Evolutionary conservation across 1,140 invertebrate species (phyloP).

Genomic region (Choristoneura fumiferana): DNA sequence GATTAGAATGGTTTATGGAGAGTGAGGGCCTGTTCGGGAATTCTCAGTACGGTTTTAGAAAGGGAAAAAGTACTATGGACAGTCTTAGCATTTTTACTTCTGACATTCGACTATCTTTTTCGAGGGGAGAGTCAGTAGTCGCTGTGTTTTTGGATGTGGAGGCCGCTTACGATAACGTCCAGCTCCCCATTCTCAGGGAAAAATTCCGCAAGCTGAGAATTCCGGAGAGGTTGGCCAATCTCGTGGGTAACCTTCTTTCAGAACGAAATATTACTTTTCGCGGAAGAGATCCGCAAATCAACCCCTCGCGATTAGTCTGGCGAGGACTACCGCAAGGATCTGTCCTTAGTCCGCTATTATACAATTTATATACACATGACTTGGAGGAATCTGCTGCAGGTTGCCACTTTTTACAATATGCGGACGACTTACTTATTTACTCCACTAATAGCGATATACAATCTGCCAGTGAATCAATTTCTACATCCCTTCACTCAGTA

Average conservation of each 20-base stretch:
- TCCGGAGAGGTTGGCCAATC: neutral
- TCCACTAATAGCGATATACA: neutral
- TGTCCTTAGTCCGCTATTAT: too few relatives aligned
- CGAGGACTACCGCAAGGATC: neutral
- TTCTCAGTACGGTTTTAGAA: constrained; percentile 10
- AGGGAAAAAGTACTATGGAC: constrained; percentile 18
- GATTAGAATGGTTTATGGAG: constrained; percentile 5
- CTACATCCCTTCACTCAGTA: neutral
- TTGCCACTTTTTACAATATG: neutral
- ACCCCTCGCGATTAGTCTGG: neutral
- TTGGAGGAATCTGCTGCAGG: neutral
- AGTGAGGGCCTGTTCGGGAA: neutral
- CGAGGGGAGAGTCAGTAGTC: neutral
- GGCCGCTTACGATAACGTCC: too few relatives aligned
- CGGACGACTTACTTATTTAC: neutral
- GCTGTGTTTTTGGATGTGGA: neutral
- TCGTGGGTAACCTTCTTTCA: neutral
- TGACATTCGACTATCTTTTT: neutral
- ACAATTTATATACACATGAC: too few relatives aligned
- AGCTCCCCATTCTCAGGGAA: too few relatives aligned
- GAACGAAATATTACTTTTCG: neutral
- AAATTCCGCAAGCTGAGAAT: too few relatives aligned
- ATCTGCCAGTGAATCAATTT: neutral
- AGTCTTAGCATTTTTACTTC: constrained; percentile 3
- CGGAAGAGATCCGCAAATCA: neutral